Evolutionary conservation across 2,113 vertebrate species (phyloP).

Genomic region (Anguilla rostrata): DNA sequence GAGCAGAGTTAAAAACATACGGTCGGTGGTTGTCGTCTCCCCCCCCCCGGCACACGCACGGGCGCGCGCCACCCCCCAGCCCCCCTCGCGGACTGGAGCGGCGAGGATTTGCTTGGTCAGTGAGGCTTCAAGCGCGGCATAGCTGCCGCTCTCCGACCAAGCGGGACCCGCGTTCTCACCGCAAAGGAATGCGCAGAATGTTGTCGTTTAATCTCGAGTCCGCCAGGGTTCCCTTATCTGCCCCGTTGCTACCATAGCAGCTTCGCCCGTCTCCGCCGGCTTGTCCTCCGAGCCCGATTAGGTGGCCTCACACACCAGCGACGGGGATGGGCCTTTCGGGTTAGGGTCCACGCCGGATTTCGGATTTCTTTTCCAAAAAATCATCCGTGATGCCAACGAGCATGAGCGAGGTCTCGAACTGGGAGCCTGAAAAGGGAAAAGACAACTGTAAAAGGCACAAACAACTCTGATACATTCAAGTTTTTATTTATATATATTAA

Average conservation of each 20-base stretch:
- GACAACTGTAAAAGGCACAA: not conserved
- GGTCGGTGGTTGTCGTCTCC: not conserved
- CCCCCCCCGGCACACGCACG: not conserved
- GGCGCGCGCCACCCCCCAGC: conserved; percentile 32
- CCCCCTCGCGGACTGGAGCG: conserved; percentile 50
- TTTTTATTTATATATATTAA: not conserved
- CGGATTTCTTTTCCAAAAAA: conserved; percentile 20
- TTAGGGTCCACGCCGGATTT: not conserved
- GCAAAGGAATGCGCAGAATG: conserved; percentile 90
- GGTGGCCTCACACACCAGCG: conserved; percentile 59
- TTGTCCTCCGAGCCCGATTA: conserved; percentile 64
- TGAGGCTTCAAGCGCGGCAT: conserved; percentile 53
- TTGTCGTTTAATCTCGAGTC: conserved; percentile 87
- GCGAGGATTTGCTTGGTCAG: conserved; percentile 65
- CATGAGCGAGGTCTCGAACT: not conserved
- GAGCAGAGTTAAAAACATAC: not conserved
- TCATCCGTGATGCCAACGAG: conserved; percentile 22
- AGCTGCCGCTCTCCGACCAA: conserved; percentile 59
- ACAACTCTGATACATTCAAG: not conserved
- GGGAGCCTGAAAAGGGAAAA: conserved; percentile 1
- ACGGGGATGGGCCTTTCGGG: conserved; percentile 32
- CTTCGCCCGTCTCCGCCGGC: conserved; percentile 67
- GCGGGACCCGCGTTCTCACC: conserved; percentile 72
- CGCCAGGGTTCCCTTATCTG: conserved; percentile 81
- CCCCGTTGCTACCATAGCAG: conserved; percentile 69